phyloP scores from a whole-genome alignment of 1,140 invertebrate species.

The Euwallacea similis region DNA sequence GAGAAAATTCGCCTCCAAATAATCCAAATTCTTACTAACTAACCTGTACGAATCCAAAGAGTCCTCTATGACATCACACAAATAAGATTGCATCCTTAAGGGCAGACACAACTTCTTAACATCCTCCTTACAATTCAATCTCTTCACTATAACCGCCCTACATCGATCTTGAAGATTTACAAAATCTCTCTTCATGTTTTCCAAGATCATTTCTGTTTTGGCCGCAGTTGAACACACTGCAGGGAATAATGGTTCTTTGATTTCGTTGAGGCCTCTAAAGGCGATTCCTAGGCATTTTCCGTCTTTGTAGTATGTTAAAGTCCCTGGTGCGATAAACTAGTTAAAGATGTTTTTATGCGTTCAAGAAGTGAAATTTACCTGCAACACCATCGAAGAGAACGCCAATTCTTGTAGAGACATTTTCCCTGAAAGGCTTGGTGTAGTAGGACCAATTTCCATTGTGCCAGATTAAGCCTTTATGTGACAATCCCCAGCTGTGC shows the following conservation, averaged over 20 bases:
- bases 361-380: conserved; percentile 9
- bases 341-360: no score
- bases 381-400: conserved; percentile 68
- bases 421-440: conserved; percentile 71
- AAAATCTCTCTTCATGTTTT: conserved; percentile 62
- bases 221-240: conserved; percentile 74
- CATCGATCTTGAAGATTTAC: conserved; percentile 69
- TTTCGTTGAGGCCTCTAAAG: conserved; percentile 59
- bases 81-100: conserved; percentile 55
- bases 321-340: conserved; percentile 54
- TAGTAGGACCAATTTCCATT: conserved; percentile 63
- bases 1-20: conserved; percentile 20
- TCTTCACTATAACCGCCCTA: conserved; percentile 59
- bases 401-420: conserved; percentile 67
- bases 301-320: conserved; percentile 74
- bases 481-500: conserved; percentile 73
- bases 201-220: conserved; percentile 70
- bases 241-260: conserved; percentile 68
- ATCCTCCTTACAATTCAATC: conserved; percentile 52
- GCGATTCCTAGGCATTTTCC: conserved; percentile 65
- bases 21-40: conserved; percentile 26
- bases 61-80: conserved; percentile 54
- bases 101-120: conserved; percentile 58
- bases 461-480: conserved; percentile 75
- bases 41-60: conserved; percentile 42